Evolutionary conservation across 2,888 invertebrate genomes (phyloP).

Genomic region (Yponomeuta evonymella): DNA sequence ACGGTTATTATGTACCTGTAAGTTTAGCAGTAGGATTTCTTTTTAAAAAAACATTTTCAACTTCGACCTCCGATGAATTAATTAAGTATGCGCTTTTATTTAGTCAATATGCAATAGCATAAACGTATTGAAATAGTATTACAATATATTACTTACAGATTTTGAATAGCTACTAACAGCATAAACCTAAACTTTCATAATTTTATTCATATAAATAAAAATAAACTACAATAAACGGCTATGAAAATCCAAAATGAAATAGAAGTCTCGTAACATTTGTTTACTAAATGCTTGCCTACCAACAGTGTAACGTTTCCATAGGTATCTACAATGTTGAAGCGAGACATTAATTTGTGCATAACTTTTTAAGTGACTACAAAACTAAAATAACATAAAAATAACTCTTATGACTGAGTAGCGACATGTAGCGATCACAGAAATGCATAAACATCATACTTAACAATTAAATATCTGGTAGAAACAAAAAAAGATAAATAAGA

Average conservation of each 20-base stretch:
- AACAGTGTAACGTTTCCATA: not conserved
- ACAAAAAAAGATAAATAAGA: constrained; percentile 37
- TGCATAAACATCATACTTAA: constrained; percentile 48
- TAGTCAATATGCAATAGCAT: not conserved
- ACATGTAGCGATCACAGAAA: constrained; percentile 70
- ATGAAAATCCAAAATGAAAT: not conserved
- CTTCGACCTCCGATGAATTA: not conserved
- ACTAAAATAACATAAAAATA: constrained; percentile 33
- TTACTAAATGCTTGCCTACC: not conserved
- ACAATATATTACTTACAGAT: too few relatives aligned
- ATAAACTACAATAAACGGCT: not conserved
- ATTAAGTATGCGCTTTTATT: not conserved
- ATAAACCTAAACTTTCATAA: too few relatives aligned
- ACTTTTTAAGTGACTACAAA: constrained; percentile 33
- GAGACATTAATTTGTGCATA: constrained; percentile 49
- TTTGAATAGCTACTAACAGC: too few relatives aligned
- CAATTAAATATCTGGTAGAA: constrained; percentile 44
- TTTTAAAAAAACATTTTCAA: not conserved
- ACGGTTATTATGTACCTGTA: not conserved
- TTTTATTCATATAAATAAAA: not conserved
- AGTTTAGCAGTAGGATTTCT: not conserved
- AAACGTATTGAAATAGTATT: not conserved
- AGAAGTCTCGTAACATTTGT: not conserved
- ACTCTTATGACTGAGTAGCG: constrained; percentile 53
- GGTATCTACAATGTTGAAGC: not conserved